Conservation (phyloP, 53 echinoderm and acorn worm species). For the Hippasteria phrygiana region DNA sequence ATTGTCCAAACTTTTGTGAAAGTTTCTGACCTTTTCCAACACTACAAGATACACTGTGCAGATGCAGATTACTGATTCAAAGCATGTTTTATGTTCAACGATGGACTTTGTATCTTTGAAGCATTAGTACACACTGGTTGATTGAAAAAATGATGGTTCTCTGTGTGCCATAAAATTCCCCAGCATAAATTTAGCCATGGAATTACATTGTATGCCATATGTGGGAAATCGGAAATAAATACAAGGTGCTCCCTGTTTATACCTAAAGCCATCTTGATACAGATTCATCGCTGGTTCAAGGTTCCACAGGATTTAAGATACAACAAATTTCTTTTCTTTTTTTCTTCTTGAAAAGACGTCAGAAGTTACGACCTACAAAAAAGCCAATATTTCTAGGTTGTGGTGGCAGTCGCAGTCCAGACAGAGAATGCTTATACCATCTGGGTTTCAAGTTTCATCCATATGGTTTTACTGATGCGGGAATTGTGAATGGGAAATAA, state of each 20-base stretch:
- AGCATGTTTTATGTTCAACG: no score
- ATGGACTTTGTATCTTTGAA: no score
- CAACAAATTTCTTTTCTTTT: not conserved
- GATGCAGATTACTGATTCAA: no score
- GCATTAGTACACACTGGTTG: no score
- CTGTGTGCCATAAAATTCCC: no score
- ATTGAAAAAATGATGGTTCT: no score
- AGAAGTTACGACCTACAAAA: not conserved
- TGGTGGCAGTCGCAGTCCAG: not conserved
- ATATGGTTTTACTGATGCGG: not conserved
- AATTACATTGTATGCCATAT: no score
- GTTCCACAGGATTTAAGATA: not conserved
- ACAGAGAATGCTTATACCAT: not conserved
- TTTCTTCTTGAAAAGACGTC: not conserved
- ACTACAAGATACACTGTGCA: no score
- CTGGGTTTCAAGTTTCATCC: not conserved
- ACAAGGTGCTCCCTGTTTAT: not conserved
- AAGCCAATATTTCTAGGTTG: not conserved
- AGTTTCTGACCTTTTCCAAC: no score
- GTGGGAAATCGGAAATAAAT: not conserved
- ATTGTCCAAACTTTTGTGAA: no score
- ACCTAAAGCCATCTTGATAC: not conserved
- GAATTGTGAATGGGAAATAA: not conserved
- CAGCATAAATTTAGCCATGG: no score
- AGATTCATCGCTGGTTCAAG: constrained; percentile 12